These are phyloP conservation scores for Caerostris darwini DNA, from an alignment of 1,140 invertebrate species.

Conservation along the genomic window DNA sequence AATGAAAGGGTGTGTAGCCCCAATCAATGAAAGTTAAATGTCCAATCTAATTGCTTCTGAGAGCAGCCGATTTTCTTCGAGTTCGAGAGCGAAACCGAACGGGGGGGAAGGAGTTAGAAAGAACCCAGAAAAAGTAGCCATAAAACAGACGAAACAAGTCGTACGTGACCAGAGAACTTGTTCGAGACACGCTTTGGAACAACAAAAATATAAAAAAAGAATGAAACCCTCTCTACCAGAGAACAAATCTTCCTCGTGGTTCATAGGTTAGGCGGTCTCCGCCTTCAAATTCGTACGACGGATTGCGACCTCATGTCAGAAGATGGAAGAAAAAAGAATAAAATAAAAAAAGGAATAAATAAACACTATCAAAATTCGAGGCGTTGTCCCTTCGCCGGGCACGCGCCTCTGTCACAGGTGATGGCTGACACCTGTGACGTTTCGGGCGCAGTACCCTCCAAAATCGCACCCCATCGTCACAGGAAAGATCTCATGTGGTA, in stretches of 20 bases:
- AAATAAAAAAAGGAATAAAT: not conserved
- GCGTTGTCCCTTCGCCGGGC: conserved; percentile 60
- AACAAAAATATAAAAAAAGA: conserved; percentile 29
- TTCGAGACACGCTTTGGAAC: conserved; percentile 31
- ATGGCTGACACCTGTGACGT: conserved; percentile 44
- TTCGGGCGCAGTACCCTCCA: not conserved
- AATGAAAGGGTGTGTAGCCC: not conserved
- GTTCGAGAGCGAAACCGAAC: not conserved
- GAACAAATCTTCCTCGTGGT: conserved; percentile 66
- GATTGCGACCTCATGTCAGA: conserved; percentile 38
- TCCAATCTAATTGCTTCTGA: conserved; percentile 14
- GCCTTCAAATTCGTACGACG: conserved; percentile 64
- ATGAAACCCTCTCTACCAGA: conserved; percentile 13
- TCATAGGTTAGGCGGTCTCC: conserved; percentile 74
- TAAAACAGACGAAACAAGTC: conserved; percentile 64
- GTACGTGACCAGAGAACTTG: conserved; percentile 65
- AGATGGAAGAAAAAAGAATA: conserved; percentile 34
- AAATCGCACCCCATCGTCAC: not conserved
- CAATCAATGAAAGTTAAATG: conserved; percentile 33
- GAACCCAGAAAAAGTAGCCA: not conserved
- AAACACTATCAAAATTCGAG: conserved; percentile 49
- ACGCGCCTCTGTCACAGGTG: conserved; percentile 62
- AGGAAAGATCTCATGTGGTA: not conserved
- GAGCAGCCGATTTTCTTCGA: conserved; percentile 13
- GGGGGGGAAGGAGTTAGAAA: not conserved